phyloP scores from a whole-genome alignment of 2,113 vertebrate genomes.

The Brevimyrus niger region DNA sequence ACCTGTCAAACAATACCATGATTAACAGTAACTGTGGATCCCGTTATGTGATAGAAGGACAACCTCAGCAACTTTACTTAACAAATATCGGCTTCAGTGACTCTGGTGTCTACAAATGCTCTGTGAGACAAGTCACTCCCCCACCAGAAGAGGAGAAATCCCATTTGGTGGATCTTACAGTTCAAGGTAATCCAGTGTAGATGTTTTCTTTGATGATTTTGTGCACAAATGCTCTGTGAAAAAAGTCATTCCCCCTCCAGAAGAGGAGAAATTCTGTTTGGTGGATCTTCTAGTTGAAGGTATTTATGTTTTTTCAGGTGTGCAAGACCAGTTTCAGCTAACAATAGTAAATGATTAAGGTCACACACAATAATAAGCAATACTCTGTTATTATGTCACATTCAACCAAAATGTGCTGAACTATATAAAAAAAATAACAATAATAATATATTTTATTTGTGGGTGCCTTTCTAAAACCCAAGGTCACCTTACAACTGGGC shows the following conservation, averaged over 20 bases:
- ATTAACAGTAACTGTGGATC: neutral
- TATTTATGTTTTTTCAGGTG: neutral
- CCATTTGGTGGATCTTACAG: constrained; percentile 12
- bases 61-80: constrained; percentile 2
- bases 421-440: neutral
- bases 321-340: neutral
- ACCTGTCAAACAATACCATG: accelerated
- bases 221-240: too few relatives aligned
- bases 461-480: too few relatives aligned
- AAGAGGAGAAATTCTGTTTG: accelerated
- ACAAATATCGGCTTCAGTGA: constrained; percentile 8
- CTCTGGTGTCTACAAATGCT: constrained; percentile 35
- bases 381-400: neutral
- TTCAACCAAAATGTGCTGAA: neutral
- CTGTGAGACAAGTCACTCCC: neutral
- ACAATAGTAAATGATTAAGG: neutral
- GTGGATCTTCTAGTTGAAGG: constrained; percentile 20
- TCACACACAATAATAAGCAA: neutral
- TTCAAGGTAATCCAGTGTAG: constrained; percentile 5
- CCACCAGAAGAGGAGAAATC: too few relatives aligned
- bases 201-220: neutral
- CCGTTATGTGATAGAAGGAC: neutral
- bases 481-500: neutral
- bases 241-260: too few relatives aligned
- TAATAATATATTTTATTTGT: too few relatives aligned